Evolutionary conservation across 2,113 vertebrate genomes (phyloP), one percentile per base, ranked within the genome.

Genomic region (Chaetura pelagica): DNA sequence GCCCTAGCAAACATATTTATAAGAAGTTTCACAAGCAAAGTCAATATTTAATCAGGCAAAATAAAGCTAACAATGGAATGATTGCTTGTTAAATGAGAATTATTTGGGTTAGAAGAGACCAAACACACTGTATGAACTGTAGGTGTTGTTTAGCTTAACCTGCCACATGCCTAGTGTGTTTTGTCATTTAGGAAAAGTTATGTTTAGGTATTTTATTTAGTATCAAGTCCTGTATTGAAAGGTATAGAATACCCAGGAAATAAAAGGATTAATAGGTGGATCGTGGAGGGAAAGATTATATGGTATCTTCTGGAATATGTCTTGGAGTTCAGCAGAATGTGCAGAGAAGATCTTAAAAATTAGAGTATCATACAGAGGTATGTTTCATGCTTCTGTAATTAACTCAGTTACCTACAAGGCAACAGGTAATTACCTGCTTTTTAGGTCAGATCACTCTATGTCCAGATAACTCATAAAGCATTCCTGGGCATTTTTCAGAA

Each of bases 11-110:
- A 84, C 62, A 89, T n/a, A 54, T 64, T 94, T 61, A 24, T 52
- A 68, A 94, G 69, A 30, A 78, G 73, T 81, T 95, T 94, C 77
- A 79, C 27, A 72, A 79, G 69, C 40, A 82, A 64, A 58, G 81
- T 91, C 81, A 95, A 69, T 64, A 76, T 92, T 91, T 89, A 92
- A 49, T 61, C 35, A 90, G 84, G 57, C 49, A 78, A 93, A 89
- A 84, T 94, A 76, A 91, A 94, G 58, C 73, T 87, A 92, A 86
- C 73, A 95, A 66, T 57, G 66, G 71, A 84, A 68, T n/a, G 44
- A 55, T 62, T 94, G 84, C 77, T 64, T 82, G 35, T 62, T 61
- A 91, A 87, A 79, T 2, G 4, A 64, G 81, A 87, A 72, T 84
- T 59, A 54, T 79, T 82, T 95, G 69, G 30, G n/a, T 89, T 93